A percentile compares a stretch with the other conserved stretches of the same genome.
Conservation (phyloP, 92 coral and sea anemone species). For the Muricea muricata region DNA sequence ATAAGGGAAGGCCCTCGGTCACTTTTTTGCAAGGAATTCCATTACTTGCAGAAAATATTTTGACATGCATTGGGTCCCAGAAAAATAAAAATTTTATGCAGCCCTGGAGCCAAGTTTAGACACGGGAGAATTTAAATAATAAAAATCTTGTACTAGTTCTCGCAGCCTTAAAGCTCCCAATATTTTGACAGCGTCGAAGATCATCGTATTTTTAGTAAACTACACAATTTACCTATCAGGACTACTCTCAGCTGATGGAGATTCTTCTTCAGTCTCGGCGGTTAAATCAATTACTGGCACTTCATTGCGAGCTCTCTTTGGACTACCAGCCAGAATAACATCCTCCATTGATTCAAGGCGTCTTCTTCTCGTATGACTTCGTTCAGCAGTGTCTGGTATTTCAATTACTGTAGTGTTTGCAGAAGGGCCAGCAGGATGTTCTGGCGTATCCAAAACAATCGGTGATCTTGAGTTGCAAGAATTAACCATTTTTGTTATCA, state of each 20-base stretch:
- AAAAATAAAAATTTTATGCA: too few species aligned
- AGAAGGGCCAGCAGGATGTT: not conserved
- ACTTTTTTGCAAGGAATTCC: too few species aligned
- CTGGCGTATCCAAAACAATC: slow-evolving; percentile 45
- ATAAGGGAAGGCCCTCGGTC: too few species aligned
- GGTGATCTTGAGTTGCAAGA: slow-evolving; percentile 37
- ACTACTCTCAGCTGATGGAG: not conserved
- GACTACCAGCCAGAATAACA: slow-evolving; percentile 14
- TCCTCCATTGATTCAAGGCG: slow-evolving; percentile 34
- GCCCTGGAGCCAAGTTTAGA: too few species aligned
- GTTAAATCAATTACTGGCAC: slow-evolving; percentile 97
- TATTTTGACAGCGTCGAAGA: too few species aligned
- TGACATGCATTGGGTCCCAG: too few species aligned
- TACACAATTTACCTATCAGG: slow-evolving; percentile 10
- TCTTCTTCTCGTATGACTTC: slow-evolving; percentile 28
- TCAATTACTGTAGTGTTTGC: slow-evolving; percentile 22
- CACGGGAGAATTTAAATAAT: too few species aligned
- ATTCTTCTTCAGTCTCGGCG: slow-evolving; percentile 80
- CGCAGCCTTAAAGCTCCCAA: too few species aligned
- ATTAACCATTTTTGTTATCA: slow-evolving; percentile 15
- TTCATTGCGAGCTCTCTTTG: slow-evolving; percentile 53
- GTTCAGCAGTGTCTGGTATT: slow-evolving; percentile 18
- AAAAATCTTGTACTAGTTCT: too few species aligned
- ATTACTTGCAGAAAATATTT: too few species aligned
- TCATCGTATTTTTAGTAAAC: too few species aligned